Evolutionary conservation across 1,140 invertebrate genomes (phyloP), one percentile per base, ranked within the genome.

Genomic region (Heliconius congener): DNA sequence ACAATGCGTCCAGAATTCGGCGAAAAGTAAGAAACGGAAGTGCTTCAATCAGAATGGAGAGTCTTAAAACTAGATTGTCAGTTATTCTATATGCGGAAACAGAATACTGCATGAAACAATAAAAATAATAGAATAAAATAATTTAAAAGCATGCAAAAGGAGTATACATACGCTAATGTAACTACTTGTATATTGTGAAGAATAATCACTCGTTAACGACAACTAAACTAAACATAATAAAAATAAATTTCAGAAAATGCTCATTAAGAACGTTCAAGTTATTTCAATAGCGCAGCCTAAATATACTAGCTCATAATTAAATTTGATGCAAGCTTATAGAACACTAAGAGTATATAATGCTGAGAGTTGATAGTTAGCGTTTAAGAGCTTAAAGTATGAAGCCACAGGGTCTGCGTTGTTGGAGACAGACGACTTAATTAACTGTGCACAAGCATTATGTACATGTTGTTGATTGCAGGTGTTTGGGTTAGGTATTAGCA

Each of bases 351-450:
- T 82, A 86, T 88, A 84, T 83, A 86, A 84, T 78, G 82, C 81
- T 46, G 42, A 86, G 74, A 84, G 83, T 83, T 84, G 82, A 82
- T 89, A 88, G 87, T 89, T 88, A 82, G 83, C 83, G 84, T 87
- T 88, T 85, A 88, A 87, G 78, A 82, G 87, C 87, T 90, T 88
- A 89, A 87, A 88, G 83, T 85, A 90, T 88, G 86, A 89, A 86
- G 83, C 85, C 73, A 77, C 80, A 42, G 60, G 30, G 30, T 30
- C 86, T 87, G 84, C 82, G 82, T 83, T 81, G 87, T 78, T 79
- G 86, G 80, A 84, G 86, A 88, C 88, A 87, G 88, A 87, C 78
- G 80, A 89, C 85, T 91, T 91, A 90, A 91, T 91, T 89, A 90
- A 89, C 83, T 88, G 60, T 77, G 76, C 80, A 81, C 83, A 86